A percentile compares a stretch with the other conserved stretches of the same genome.
These are phyloP conservation scores for Liparis tanakae DNA, from an alignment of 2,797 vertebrate species.

Conservation along the genomic window DNA sequence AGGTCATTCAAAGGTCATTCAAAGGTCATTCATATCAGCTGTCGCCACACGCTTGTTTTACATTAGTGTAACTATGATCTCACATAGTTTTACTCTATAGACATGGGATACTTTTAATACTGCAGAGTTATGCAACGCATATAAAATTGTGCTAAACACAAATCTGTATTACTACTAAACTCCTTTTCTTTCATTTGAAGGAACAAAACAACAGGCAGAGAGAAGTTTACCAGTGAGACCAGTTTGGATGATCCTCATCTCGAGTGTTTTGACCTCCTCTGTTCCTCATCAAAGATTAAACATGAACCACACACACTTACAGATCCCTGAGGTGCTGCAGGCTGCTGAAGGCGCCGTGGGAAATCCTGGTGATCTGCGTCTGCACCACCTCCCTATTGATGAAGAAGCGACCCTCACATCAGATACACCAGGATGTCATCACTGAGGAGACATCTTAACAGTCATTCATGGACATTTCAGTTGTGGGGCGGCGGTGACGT, in stretches of 20 bases:
- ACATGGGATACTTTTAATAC: neutral
- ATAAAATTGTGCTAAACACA: neutral
- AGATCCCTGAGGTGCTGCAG: slow-evolving; percentile 60
- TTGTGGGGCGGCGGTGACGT: neutral
- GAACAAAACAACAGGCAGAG: neutral
- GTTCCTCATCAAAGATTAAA: slow-evolving; percentile 68
- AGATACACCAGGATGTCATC: neutral
- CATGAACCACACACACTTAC: slow-evolving; percentile 60
- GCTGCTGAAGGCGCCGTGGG: slow-evolving; percentile 30
- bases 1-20: slow-evolving; percentile 2
- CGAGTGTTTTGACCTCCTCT: slow-evolving; percentile 60
- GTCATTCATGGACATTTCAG: neutral
- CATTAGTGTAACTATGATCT: neutral
- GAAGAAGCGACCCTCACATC: slow-evolving; percentile 27
- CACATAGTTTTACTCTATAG: neutral
- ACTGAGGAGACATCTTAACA: neutral
- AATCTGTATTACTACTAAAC: neutral
- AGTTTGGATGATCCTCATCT: slow-evolving; percentile 54
- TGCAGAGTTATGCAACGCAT: neutral
- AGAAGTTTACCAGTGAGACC: neutral
- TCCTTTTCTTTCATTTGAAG: neutral
- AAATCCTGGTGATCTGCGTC: slow-evolving; percentile 58
- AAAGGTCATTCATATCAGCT: neutral
- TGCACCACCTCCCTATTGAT: slow-evolving; percentile 55
- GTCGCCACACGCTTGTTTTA: neutral